phyloP scores from a whole-genome alignment of 2,797 vertebrate genomes.

The Cyclura pinguis region DNA sequence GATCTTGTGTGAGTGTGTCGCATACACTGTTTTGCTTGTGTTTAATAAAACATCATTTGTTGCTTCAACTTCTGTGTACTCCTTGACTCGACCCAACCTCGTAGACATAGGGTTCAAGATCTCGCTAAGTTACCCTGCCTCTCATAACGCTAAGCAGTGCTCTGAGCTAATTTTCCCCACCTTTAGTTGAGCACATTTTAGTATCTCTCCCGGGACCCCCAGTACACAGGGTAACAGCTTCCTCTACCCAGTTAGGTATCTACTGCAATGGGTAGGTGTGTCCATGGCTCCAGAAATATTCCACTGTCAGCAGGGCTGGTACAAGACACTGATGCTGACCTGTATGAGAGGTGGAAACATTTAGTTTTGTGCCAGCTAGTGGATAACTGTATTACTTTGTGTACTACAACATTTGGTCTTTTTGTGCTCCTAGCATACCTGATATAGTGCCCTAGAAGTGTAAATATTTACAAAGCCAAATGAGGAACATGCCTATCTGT shows the following conservation, averaged over 20 bases:
- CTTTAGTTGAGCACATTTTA: too few species aligned
- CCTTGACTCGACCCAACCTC: too few species aligned
- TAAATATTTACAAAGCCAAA: not conserved
- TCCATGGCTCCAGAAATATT: not conserved
- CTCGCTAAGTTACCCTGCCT: too few species aligned
- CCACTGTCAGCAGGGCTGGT: not conserved
- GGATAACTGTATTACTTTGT: not conserved
- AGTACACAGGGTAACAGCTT: too few species aligned
- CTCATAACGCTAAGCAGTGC: too few species aligned
- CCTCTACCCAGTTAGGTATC: not conserved
- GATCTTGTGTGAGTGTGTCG: too few species aligned
- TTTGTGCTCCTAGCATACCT: not conserved
- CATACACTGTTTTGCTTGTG: too few species aligned
- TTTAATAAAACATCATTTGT: too few species aligned
- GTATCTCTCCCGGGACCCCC: too few species aligned
- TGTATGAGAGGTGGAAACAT: not conserved
- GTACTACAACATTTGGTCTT: not conserved
- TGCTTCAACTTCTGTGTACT: too few species aligned
- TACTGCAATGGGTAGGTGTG: not conserved
- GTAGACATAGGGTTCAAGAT: too few species aligned
- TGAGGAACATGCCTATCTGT: not conserved
- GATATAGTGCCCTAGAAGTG: not conserved
- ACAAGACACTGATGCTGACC: not conserved
- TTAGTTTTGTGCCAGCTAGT: not conserved
- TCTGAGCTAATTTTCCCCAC: too few species aligned